phyloP scores from a whole-genome alignment of 1,140 invertebrate species.

The Drosophila bifasciata region DNA sequence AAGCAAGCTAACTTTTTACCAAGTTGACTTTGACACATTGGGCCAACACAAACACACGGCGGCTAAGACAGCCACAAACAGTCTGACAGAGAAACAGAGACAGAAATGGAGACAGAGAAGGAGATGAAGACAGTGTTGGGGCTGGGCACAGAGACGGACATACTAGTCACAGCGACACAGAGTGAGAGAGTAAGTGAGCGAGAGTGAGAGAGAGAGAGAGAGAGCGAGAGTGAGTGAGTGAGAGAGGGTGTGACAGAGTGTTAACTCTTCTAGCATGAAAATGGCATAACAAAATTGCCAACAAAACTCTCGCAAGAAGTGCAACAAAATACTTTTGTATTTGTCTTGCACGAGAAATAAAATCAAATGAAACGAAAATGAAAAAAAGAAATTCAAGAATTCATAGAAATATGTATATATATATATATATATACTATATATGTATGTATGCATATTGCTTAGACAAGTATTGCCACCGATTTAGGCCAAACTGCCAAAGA shows the following conservation, averaged over 20 bases:
- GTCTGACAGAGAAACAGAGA: constrained; percentile 6
- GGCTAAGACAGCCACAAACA: not conserved
- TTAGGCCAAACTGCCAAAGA: constrained; percentile 24
- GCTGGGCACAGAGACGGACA: not conserved
- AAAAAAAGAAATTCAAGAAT: no score
- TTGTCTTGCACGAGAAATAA: constrained; percentile 40
- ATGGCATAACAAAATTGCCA: constrained; percentile 60
- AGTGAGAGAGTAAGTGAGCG: not conserved
- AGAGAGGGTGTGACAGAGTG: constrained; percentile 23
- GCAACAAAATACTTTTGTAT: constrained; percentile 56
- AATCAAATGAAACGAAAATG: constrained; percentile 10
- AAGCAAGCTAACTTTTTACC: constrained; percentile 70
- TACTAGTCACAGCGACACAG: not conserved
- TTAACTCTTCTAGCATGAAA: constrained; percentile 52
- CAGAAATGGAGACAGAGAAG: not conserved
- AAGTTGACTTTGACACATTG: constrained; percentile 81
- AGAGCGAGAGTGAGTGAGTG: constrained; percentile 2
- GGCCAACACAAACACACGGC: constrained; percentile 65
- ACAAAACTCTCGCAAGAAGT: constrained; percentile 25
- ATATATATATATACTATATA: not conserved
- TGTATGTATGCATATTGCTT: no score
- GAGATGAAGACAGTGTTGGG: not conserved
- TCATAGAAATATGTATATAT: constrained; percentile 1
- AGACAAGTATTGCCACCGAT: constrained; percentile 15
- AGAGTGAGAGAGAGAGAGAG: not conserved